Evolutionary conservation across 1,140 invertebrate species (phyloP).

Genomic region (Bicyclus anynana): DNA sequence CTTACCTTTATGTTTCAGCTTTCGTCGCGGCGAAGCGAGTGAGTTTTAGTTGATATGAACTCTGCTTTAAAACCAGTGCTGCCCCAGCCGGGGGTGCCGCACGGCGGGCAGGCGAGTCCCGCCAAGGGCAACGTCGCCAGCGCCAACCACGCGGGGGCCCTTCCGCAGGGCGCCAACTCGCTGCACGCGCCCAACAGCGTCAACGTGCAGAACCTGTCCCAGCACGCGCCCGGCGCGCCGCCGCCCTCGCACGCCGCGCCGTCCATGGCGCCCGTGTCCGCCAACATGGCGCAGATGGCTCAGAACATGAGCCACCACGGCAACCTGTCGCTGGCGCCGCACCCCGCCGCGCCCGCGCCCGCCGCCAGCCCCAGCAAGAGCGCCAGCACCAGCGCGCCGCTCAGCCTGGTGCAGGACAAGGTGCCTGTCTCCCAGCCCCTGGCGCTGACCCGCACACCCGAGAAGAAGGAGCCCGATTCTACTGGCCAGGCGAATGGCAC

Average conservation of each 20-base stretch:
- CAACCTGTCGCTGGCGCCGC: constrained; percentile 62
- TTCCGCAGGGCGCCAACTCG: constrained; percentile 62
- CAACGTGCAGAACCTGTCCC: constrained; percentile 59
- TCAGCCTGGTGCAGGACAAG: constrained; percentile 67
- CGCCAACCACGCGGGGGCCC: constrained; percentile 55
- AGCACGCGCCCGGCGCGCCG: constrained; percentile 47
- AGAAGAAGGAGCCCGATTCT: constrained; percentile 65
- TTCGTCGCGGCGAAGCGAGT: constrained; percentile 34
- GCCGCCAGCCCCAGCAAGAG: constrained; percentile 55
- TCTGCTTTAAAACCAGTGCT: constrained; percentile 78
- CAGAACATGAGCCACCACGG: constrained; percentile 74
- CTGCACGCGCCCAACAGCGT: constrained; percentile 56
- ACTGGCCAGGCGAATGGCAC: constrained; percentile 63
- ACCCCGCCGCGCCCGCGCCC: constrained; percentile 45
- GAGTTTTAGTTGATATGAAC: constrained; percentile 70
- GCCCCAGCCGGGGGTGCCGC: constrained; percentile 66
- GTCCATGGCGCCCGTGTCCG: constrained; percentile 63
- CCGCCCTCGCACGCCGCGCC: constrained; percentile 51
- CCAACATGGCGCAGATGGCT: constrained; percentile 71
- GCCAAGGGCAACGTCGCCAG: constrained; percentile 61
- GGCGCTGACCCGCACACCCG: constrained; percentile 63
- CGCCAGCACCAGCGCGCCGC: constrained; percentile 49
- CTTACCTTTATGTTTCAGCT: constrained; percentile 58
- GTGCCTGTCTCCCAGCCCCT: constrained; percentile 50
- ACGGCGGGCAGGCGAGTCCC: constrained; percentile 62